Evolutionary conservation across 2,113 vertebrate species (phyloP).

Genomic region (Sapajus apella): DNA sequence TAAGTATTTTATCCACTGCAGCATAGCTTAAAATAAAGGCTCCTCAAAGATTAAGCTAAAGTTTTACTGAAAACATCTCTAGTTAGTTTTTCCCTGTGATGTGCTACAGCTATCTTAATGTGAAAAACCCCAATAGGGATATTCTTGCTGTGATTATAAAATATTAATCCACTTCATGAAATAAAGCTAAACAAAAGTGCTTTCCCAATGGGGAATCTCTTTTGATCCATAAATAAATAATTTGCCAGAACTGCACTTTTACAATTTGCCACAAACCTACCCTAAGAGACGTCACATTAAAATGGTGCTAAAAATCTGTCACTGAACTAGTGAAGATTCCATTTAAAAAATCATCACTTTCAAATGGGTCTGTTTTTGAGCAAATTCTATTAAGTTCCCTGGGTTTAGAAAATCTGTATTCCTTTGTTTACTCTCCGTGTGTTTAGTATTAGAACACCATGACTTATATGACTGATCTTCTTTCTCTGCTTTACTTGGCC

Average conservation of each 20-base stretch:
- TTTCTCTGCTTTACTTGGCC: not conserved
- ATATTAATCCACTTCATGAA: constrained; percentile 14
- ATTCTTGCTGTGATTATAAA: constrained; percentile 20
- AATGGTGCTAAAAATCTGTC: not conserved
- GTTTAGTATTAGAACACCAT: not conserved
- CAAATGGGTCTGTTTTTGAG: not conserved
- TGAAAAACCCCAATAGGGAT: constrained; percentile 1
- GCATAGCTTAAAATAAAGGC: not conserved
- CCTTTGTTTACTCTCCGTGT: not conserved
- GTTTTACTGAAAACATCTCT: not conserved
- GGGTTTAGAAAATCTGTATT: not conserved
- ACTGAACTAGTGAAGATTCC: not conserved
- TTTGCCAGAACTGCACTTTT: not conserved
- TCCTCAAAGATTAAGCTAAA: not conserved
- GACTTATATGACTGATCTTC: not conserved
- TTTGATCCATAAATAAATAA: constrained; percentile 25
- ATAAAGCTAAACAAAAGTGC: not conserved
- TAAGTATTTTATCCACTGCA: not conserved
- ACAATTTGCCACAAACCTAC: not conserved
- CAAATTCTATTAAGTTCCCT: not conserved
- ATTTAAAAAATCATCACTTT: not conserved
- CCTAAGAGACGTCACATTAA: not conserved
- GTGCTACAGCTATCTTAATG: not conserved
- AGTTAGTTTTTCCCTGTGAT: not conserved
- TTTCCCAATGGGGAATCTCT: not conserved